phyloP scores from a whole-genome alignment of 2,888 invertebrate genomes.

The Cistogaster globosa region DNA sequence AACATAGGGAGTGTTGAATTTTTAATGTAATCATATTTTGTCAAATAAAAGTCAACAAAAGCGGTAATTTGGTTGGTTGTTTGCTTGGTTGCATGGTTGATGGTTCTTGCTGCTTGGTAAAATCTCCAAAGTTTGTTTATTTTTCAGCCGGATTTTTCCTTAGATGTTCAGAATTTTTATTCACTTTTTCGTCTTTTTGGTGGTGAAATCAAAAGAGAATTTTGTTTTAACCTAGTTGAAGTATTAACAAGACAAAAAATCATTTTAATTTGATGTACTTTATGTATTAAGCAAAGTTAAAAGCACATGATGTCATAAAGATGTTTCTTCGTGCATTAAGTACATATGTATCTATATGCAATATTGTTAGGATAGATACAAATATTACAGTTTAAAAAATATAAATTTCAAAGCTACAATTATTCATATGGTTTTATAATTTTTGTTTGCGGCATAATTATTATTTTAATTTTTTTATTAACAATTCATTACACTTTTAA shows the following conservation, averaged over 20 bases:
- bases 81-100: conserved; percentile 30
- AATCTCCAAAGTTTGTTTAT: conserved; percentile 42
- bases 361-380: not conserved
- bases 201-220: conserved; percentile 28
- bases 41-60: conserved; percentile 72
- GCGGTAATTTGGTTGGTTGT: conserved; percentile 46
- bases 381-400: not conserved
- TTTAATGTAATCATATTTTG: conserved; percentile 73
- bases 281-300: conserved; percentile 56
- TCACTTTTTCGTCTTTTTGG: conserved; percentile 6
- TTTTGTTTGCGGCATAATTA: no score
- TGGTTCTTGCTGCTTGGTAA: conserved; percentile 21
- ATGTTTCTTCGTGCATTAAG: conserved; percentile 1
- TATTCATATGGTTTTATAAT: no score
- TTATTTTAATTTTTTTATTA: no score
- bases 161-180: conserved; percentile 1
- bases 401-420: not conserved
- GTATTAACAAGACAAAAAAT: conserved; percentile 13
- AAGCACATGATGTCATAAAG: conserved; percentile 27
- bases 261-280: conserved; percentile 61
- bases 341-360: no score
- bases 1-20: conserved; percentile 66
- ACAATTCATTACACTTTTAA: no score
- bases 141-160: conserved; percentile 6
- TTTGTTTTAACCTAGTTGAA: conserved; percentile 31